Base-by-base conservation (phyloP, 2,888 invertebrate species). In the Polydrusus cervinus region DNA sequence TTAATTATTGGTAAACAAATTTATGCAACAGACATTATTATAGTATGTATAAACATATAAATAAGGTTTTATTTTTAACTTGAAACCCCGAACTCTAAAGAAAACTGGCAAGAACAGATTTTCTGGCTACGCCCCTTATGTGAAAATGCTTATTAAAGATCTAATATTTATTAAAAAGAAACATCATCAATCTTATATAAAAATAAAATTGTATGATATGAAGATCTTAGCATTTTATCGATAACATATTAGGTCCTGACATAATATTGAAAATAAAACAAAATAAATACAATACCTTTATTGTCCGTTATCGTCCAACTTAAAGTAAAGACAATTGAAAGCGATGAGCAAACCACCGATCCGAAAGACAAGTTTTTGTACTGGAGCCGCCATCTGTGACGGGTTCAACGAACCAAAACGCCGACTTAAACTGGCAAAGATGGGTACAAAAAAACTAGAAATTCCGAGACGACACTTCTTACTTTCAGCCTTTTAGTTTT, bases 361-460 rank as follows among this genome's bases (percentile, higher is more conserved):
- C 76, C 72, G 74, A 71, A 71, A 74, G 78, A 82, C 82, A 74
- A 81, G 81, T 82, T 82, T 82, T 82, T 82, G 71, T 76, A 71
- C 74, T 75, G 68, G 74, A 78, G 62, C 80, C 78, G 81, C 81
- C 82, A 81, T 82, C 81, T 82, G 81, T 80, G 82, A 79, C 77
- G 78, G 75, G 82, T 82, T 80, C 82, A 82, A 78, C 77, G 81
- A 55, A 82, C 82, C 74, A 78, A 10, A n/a, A 34, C 14, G 34
- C 38, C 13, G 10, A 16, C 40, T 47, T 10, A 68, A 53, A 55
- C 18, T 7, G 57, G 30, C 34, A 30, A 57, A 49, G 61, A 65
- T 69, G 73, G 61, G 40, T 51, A 53, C 67, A 65, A 60, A 55
- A 78, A 75, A 76, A 78, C 62, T 75, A 57, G 71, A 64, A 72